Conservation (phyloP, 2,113 vertebrate genomes). For the Paramisgurnus dabryanus region DNA sequence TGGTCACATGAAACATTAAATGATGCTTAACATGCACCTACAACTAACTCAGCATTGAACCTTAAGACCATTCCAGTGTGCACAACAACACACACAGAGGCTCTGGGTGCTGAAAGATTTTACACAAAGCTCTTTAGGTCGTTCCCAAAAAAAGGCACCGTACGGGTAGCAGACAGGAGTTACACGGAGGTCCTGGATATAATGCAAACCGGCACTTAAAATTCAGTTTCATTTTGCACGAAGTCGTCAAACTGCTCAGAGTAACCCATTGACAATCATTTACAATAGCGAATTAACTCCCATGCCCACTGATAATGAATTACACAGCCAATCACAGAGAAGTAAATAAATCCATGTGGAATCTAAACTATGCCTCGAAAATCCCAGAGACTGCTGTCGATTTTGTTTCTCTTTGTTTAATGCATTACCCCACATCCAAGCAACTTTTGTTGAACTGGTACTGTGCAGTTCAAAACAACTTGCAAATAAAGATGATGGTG, state of each 20-base stretch:
- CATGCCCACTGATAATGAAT: slow-evolving; percentile 24
- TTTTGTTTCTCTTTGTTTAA: slow-evolving; percentile 13
- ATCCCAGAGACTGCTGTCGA: not conserved
- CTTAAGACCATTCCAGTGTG: slow-evolving; percentile 34
- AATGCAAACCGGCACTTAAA: slow-evolving; percentile 12
- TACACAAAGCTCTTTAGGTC: slow-evolving; percentile 36
- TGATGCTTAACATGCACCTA: slow-evolving; percentile 57
- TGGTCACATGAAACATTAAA: slow-evolving; percentile 54
- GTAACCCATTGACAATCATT: slow-evolving; percentile 1
- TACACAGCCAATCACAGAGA: slow-evolving; percentile 25
- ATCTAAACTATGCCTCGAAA: slow-evolving; percentile 8
- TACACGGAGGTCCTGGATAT: slow-evolving; percentile 15
- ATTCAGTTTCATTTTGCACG: slow-evolving; percentile 20
- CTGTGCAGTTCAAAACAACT: slow-evolving; percentile 8
- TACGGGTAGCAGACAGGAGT: not conserved
- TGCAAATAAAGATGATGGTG: slow-evolving; percentile 28
- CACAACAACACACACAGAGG: not conserved
- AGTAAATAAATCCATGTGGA: slow-evolving; percentile 20
- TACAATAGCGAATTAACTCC: slow-evolving; percentile 12
- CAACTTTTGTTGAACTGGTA: not conserved
- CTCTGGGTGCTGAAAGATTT: slow-evolving; percentile 33
- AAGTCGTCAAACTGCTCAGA: not conserved
- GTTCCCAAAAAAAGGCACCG: slow-evolving; percentile 43
- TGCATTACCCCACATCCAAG: not conserved
- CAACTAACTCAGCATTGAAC: slow-evolving; percentile 34